Conservation (phyloP, 1,140 invertebrate species). For the Drosophila pectinifera region DNA sequence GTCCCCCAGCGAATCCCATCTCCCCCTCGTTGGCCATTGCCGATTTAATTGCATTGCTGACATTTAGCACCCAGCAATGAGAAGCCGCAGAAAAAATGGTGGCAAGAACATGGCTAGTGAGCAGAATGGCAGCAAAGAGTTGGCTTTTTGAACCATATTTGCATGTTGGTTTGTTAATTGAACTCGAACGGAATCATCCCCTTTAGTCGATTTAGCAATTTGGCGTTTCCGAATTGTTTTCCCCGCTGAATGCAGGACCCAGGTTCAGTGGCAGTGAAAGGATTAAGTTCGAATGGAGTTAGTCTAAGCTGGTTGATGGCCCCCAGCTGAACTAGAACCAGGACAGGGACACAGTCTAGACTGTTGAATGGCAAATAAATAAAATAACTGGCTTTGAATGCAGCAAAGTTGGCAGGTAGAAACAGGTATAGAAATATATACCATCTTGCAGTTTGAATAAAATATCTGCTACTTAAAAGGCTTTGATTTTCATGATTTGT, state of each 20-base stretch:
- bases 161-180: constrained; percentile 32
- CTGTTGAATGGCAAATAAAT: neutral
- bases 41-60: constrained; percentile 82
- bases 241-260: neutral
- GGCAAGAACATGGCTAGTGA: neutral
- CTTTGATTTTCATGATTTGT: no score
- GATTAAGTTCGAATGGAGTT: neutral
- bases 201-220: constrained; percentile 18
- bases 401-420: neutral
- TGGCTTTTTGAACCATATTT: constrained; percentile 26
- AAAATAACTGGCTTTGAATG: neutral
- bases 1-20: neutral
- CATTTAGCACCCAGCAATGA: constrained; percentile 69
- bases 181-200: constrained; percentile 1
- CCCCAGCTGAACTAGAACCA: neutral
- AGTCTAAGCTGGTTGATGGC: neutral
- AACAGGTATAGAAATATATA: no score
- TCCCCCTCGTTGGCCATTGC: constrained; percentile 51
- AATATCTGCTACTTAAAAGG: no score
- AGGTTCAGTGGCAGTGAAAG: neutral
- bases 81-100: constrained; percentile 26
- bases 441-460: no score
- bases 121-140: constrained; percentile 6
- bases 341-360: neutral
- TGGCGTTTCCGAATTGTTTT: neutral